Percentiles rank a stretch among this genome's conserved stretches.
Evolutionary conservation across 2,888 invertebrate genomes (phyloP).

Genomic region (Blastobasis lacticolella): DNA sequence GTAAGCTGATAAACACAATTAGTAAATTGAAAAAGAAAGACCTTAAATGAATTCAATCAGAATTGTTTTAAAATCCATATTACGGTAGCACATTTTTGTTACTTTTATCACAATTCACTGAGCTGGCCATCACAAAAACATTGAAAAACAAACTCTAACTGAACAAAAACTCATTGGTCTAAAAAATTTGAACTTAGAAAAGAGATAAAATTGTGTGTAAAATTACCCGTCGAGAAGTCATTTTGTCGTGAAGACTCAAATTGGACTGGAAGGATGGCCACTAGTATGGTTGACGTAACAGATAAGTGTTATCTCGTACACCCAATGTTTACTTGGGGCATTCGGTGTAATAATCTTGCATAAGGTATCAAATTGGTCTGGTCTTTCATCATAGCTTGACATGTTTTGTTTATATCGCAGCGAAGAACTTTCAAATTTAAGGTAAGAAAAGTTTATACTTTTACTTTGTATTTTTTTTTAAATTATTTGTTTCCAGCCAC

Average conservation of each 20-base stretch:
- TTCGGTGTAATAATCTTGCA: slow-evolving; percentile 25
- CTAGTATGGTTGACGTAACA: slow-evolving; percentile 44
- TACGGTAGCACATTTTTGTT: background rate
- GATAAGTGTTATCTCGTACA: slow-evolving; percentile 44
- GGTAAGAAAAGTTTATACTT: slow-evolving; percentile 10
- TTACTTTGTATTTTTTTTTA: slow-evolving; percentile 5
- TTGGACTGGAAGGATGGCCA: slow-evolving; percentile 53
- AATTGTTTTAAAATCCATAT: background rate
- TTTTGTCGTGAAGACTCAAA: slow-evolving; percentile 52
- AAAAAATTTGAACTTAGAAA: background rate
- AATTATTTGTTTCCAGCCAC: slow-evolving; percentile 31
- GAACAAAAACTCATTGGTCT: background rate
- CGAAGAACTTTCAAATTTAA: slow-evolving; percentile 9
- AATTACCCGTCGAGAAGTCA: slow-evolving; percentile 62
- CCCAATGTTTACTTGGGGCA: slow-evolving; percentile 47
- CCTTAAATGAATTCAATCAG: too few species aligned
- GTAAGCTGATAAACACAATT: background rate
- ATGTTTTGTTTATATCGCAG: slow-evolving; percentile 13
- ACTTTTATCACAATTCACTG: too few species aligned
- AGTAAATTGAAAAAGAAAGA: background rate
- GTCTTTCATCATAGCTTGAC: slow-evolving; percentile 31
- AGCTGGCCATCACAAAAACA: slow-evolving; percentile 2
- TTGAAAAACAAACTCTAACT: slow-evolving; percentile 12
- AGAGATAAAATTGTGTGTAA: slow-evolving; percentile 14
- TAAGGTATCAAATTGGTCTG: slow-evolving; percentile 27